Evolutionary conservation across 2,797 vertebrate species (phyloP).

Genomic region (Acrocephalus scirpaceus): DNA sequence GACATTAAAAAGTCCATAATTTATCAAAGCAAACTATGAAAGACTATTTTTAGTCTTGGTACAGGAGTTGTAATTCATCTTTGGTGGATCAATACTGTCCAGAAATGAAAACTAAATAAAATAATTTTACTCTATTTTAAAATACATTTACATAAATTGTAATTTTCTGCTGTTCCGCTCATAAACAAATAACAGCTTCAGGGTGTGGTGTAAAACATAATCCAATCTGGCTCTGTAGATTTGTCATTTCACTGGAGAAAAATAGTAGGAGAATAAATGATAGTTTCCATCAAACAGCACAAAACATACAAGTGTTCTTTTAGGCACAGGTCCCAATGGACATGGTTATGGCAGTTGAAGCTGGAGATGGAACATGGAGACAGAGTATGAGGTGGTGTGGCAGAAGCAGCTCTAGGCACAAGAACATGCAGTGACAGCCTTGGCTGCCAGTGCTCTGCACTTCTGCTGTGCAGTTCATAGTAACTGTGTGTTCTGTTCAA

Average conservation of each 20-base stretch:
- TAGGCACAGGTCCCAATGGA: background rate
- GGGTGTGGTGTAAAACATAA: background rate
- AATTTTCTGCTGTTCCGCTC: background rate
- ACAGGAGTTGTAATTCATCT: background rate
- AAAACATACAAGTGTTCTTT: background rate
- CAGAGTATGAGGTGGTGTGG: background rate
- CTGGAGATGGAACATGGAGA: background rate
- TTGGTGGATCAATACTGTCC: background rate
- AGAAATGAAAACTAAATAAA: background rate
- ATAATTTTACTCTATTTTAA: background rate
- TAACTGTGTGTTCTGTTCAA: background rate
- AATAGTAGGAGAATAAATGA: background rate
- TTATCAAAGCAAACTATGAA: background rate
- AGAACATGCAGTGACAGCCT: background rate
- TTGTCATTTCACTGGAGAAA: background rate
- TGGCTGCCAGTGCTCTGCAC: background rate
- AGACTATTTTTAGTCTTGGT: background rate
- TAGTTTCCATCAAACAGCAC: background rate
- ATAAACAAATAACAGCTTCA: background rate
- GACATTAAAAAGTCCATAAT: background rate
- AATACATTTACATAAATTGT: background rate
- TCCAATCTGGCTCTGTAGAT: background rate
- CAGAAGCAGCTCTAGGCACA: background rate
- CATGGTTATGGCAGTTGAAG: background rate
- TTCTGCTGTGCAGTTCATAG: background rate